These are phyloP conservation scores for Clitarchus hookeri DNA, from an alignment of 2,888 invertebrate genomes.

Conservation along the genomic window DNA sequence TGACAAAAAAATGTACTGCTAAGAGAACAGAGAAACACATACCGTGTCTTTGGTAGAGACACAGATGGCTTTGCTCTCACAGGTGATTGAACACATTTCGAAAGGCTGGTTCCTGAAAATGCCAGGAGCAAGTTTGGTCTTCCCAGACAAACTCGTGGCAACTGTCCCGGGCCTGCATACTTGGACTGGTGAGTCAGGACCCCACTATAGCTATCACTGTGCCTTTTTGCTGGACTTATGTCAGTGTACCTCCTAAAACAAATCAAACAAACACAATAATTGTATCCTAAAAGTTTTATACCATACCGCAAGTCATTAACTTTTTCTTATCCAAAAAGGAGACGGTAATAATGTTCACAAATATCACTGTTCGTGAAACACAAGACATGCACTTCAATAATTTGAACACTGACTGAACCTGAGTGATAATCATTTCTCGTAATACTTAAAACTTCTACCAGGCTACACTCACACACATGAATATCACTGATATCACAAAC, in stretches of 20 bases:
- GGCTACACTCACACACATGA: no score
- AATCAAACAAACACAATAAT: not conserved
- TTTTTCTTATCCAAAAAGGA: no score
- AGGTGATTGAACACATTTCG: not conserved
- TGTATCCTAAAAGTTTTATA: no score
- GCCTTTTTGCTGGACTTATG: not conserved
- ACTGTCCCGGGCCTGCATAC: not conserved
- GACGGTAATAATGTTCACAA: no score
- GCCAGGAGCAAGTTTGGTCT: not conserved
- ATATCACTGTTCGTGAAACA: no score
- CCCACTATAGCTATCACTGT: not conserved
- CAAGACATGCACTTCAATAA: no score
- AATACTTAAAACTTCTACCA: no score
- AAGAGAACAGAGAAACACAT: not conserved
- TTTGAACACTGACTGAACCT: no score
- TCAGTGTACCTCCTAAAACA: not conserved
- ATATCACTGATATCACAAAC: no score
- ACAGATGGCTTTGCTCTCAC: not conserved
- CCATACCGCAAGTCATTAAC: no score
- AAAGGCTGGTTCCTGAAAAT: not conserved
- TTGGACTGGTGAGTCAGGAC: not conserved
- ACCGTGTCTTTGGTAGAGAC: not conserved
- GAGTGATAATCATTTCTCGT: no score
- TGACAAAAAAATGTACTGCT: no score
- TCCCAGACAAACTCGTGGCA: not conserved